A percentile compares a stretch with the other conserved stretches of the same genome.
Conservation (phyloP, 2,797 vertebrate genomes). For the Melanitta fusca region DNA sequence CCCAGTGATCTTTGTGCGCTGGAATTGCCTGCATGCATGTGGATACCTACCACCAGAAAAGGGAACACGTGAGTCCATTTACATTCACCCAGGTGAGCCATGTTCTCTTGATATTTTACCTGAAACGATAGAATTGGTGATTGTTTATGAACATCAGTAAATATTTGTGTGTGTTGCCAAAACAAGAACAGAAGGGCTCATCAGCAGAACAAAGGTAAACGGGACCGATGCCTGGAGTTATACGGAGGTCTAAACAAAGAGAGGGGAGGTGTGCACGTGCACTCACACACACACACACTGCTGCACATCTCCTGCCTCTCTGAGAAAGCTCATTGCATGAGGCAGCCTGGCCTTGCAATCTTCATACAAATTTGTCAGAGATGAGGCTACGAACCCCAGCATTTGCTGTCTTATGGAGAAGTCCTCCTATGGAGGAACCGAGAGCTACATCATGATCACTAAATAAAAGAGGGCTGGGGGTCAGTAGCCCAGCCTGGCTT, state of each 20-base stretch:
- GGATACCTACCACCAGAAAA: constrained; percentile 88
- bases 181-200: constrained; percentile 46
- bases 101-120: constrained; percentile 75
- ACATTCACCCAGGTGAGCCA: constrained; percentile 81
- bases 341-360: neutral
- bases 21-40: neutral
- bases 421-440: accelerated
- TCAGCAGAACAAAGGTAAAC: neutral
- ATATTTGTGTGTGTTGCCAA: constrained; percentile 45
- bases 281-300: neutral
- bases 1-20: neutral
- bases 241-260: neutral
- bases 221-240: neutral
- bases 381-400: neutral
- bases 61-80: constrained; percentile 85
- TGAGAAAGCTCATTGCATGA: neutral
- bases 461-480: neutral
- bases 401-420: neutral
- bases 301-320: neutral
- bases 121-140: constrained; percentile 67
- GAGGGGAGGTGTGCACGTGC: neutral
- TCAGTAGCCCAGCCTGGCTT: neutral
- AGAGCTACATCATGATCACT: accelerated
- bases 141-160: constrained; percentile 10
- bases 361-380: neutral